Percentiles rank a stretch among this genome's conserved stretches.
phyloP scores from a whole-genome alignment of 2,113 vertebrate genomes.

The Boulengeromyrus knoepffleri region DNA sequence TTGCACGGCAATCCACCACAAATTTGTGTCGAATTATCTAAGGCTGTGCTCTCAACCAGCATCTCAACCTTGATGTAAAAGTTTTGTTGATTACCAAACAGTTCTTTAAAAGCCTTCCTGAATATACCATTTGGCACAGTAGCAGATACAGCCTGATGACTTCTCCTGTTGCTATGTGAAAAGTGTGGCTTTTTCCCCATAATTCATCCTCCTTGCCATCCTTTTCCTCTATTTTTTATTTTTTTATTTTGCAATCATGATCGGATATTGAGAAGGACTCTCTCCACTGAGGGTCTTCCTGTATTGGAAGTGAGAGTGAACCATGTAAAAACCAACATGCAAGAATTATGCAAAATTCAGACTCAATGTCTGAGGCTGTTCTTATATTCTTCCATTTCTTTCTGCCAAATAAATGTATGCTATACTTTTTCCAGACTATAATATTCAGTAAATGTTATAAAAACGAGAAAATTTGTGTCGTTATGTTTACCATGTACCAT shows the following conservation, averaged over 20 bases:
- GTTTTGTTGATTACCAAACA: background rate
- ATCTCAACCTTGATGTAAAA: background rate
- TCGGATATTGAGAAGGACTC: too few species aligned
- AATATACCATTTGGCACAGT: background rate
- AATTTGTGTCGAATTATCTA: slow-evolving; percentile 12
- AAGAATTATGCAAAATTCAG: background rate
- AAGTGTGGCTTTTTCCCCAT: background rate
- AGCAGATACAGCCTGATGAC: background rate
- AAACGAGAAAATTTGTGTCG: background rate
- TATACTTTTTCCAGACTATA: background rate
- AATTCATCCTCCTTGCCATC: background rate
- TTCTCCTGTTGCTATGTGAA: background rate
- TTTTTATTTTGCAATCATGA: background rate
- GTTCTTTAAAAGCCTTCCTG: background rate
- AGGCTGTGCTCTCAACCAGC: background rate
- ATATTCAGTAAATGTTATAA: background rate
- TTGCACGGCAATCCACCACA: background rate
- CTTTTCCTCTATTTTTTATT: background rate
- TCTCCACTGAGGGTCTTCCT: too few species aligned
- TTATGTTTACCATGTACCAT: background rate
- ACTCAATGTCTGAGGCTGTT: background rate
- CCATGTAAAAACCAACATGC: background rate
- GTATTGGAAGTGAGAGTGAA: too few species aligned
- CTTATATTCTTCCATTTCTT: background rate
- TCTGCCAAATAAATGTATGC: background rate